Percentiles rank a stretch among this genome's conserved stretches.
Conservation (phyloP, 2,797 vertebrate genomes). For the Lacerta agilis region DNA sequence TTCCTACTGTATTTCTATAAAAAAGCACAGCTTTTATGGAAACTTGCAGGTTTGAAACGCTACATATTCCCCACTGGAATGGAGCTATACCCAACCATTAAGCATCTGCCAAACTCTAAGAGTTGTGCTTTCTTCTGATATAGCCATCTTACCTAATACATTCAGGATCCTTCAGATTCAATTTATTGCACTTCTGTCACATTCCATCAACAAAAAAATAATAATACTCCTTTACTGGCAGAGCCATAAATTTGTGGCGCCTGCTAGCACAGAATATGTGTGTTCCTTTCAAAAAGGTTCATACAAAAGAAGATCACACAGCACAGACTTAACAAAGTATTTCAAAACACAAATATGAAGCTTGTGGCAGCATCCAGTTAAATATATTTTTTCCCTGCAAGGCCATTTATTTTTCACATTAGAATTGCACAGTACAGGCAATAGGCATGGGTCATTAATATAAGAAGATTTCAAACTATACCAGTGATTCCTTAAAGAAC, state of each 20-base stretch:
- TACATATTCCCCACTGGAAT: constrained; percentile 50
- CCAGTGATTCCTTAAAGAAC: background rate
- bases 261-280: background rate
- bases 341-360: constrained; percentile 42
- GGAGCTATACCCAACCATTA: constrained; percentile 55
- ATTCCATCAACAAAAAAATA: constrained; percentile 52
- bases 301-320: background rate
- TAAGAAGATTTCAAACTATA: background rate
- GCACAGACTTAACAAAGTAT: constrained; percentile 25
- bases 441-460: rapidly evolving
- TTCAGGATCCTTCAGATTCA: constrained; percentile 61
- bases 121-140: constrained; percentile 59
- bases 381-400: constrained; percentile 27
- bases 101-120: constrained; percentile 51
- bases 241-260: constrained; percentile 34
- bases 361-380: constrained; percentile 45
- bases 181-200: constrained; percentile 68
- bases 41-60: constrained; percentile 40
- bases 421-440: background rate
- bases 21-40: constrained; percentile 51
- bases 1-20: constrained; percentile 32
- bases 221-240: constrained; percentile 18
- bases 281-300: constrained; percentile 26
- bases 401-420: rapidly evolving
- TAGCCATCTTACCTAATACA: constrained; percentile 55